Base-by-base conservation (phyloP, 2,797 vertebrate species). In the Sebastes oblongus region DNA sequence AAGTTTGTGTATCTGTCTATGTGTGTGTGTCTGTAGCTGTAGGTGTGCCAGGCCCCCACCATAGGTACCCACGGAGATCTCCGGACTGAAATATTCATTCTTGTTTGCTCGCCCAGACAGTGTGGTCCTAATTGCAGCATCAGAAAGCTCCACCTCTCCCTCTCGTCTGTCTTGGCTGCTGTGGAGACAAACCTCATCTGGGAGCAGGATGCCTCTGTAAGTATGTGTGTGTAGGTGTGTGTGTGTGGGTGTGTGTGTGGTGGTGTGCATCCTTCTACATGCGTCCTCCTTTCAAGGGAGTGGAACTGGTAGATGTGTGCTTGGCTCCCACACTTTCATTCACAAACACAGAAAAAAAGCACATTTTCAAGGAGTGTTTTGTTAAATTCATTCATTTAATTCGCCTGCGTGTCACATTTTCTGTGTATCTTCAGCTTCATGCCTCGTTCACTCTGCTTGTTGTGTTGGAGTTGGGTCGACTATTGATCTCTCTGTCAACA, bases 31-130 rank as follows among this genome's bases (percentile, higher is more conserved):
- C 74, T 61, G 71, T 81, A 82, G 77, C 69, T 92, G 91, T 93
- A 89, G 90, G 89, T 93, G 91, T 93, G 93, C 93, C 94, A 94
- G 93, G 86, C 89, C 93, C 91, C 93, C 88, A 84, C 88, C 89
- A 91, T 91, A 91, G 92, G 92, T 91, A 82, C 88, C 93, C 91
- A 72, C 55, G 60, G 87, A 93, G 90, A 92, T 93, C 90, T 90
- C 92, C 73, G 73, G 93, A 93, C 91, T 95, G 81, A 95, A 95
- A 94, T 95, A 95, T 94, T 94, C 90, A 94, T 94, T 90, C 92
- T 84, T 85, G 90, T 89, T 85, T 85, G 86, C 88, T 90, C 79
- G 91, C 88, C 87, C 92, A 93, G 95, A 95, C 92, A 92, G 91
- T 91, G 93, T 77, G 91, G 93, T 93, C 92, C 91, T 92, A 94